Evolutionary conservation across 2,888 invertebrate genomes (phyloP).

Genomic region (Gastracanthus pulcherrimus): DNA sequence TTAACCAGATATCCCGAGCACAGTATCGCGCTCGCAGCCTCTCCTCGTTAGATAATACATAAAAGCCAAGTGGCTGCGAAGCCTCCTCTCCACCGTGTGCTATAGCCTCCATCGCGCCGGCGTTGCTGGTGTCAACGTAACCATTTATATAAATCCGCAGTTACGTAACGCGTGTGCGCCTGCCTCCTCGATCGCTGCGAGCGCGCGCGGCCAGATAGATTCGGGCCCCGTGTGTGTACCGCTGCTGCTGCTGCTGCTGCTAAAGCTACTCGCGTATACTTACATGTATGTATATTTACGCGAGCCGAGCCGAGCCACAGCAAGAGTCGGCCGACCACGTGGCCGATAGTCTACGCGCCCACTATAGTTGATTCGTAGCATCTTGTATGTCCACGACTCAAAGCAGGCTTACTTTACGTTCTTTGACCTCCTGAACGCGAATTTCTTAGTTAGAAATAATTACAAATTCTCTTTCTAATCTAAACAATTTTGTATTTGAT

Average conservation of each 20-base stretch:
- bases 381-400: too few species aligned
- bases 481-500: too few species aligned
- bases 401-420: too few species aligned
- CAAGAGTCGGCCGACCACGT: slow-evolving; percentile 49
- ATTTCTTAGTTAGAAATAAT: too few species aligned
- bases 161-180: slow-evolving; percentile 40
- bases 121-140: slow-evolving; percentile 75
- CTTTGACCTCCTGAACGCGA: too few species aligned
- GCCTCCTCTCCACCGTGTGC: too few species aligned
- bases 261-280: slow-evolving; percentile 1
- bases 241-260: slow-evolving; percentile 31
- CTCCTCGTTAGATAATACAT: slow-evolving; percentile 71
- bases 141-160: slow-evolving; percentile 77
- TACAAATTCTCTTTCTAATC: too few species aligned
- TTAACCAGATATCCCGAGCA: not conserved
- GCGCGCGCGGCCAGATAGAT: slow-evolving; percentile 66
- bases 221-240: slow-evolving; percentile 63
- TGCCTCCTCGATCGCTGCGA: not conserved
- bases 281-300: slow-evolving; percentile 13
- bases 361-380: too few species aligned
- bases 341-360: too few species aligned
- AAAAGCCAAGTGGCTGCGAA: slow-evolving; percentile 29
- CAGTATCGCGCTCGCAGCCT: slow-evolving; percentile 20
- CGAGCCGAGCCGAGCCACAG: not conserved
- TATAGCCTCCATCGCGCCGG: not conserved